Base-by-base conservation (phyloP, 2,797 vertebrate genomes). In the Meriones psammophilus region DNA sequence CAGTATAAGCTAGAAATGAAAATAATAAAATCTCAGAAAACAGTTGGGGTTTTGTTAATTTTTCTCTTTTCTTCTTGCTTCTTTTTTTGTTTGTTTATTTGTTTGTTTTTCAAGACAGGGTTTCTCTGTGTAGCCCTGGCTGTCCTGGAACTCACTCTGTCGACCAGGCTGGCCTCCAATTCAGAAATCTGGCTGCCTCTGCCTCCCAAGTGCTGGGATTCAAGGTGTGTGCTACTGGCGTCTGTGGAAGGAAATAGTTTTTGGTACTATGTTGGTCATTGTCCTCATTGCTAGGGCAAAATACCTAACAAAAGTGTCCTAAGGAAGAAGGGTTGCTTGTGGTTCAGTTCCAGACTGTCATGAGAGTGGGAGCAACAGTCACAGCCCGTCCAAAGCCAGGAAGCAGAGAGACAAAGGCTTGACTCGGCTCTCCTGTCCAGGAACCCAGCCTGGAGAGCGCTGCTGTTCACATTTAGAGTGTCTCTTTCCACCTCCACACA, bases 11-110 rank as follows among this genome's bases (percentile, higher is more conserved):
- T 68, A 81, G 74, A 81, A 86, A 95, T 81, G 73, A 8, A 91
- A 87, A 85, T 24, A 58, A 80, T 8, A 93, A 87, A 74, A 71
- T 76, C 80, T 76, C 24, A 81, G 66, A 24, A 93, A 69, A 69
- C 1, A 17, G 30, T 69, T 69, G 5, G 30, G 15, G 33, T 68
- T 71, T 39, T 39, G 71, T 73, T 73, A 58, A 17, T 17, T 24
- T 36, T 69, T 14, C 8, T 73, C 39, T 39, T 18, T 39, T 58
- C 15, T 58, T 58, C 6, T 5, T 42, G 42, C 56, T 58, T 58
- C 14, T 18, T 18, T 58, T 58, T 58, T 58, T 58, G 14, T 17
- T 58, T 18, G 4, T 58, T 58, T 39, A 39, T 73, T 73, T 36
- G 15, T 17, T n/a, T 50, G 50, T 8, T 15, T 33, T 15, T 15